Evolutionary conservation across 2,113 vertebrate genomes (phyloP).

Genomic region (Elachura formosa): DNA sequence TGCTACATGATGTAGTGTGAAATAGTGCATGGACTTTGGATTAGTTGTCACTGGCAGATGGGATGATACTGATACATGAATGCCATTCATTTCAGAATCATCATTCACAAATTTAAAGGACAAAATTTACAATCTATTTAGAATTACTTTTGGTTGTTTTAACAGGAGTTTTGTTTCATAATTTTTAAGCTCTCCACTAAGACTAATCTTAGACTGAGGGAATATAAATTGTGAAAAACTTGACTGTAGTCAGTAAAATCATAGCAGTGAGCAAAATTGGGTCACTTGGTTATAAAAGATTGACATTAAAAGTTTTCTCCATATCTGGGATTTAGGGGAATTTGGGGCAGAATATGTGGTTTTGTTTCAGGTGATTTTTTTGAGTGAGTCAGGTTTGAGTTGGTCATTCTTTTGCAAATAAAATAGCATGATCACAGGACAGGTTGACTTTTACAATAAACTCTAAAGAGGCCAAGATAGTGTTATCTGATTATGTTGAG

Average conservation of each 20-base stretch:
- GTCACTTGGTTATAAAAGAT: background rate
- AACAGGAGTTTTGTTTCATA: background rate
- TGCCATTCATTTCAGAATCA: background rate
- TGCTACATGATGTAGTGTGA: background rate
- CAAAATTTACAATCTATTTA: conserved; percentile 8
- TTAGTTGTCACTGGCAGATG: background rate
- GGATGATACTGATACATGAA: background rate
- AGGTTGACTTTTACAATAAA: background rate
- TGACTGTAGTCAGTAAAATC: background rate
- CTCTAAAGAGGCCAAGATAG: background rate
- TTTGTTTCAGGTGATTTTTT: background rate
- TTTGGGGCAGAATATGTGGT: background rate
- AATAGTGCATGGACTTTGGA: background rate
- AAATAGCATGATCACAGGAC: background rate
- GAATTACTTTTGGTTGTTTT: conserved; percentile 13
- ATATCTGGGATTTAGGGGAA: accelerated
- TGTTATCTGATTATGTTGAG: background rate
- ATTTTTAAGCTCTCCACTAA: background rate
- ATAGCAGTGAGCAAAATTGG: background rate
- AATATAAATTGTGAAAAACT: background rate
- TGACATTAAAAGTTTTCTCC: background rate
- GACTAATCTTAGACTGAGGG: conserved; percentile 11
- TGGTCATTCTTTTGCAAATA: background rate
- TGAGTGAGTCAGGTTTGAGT: background rate
- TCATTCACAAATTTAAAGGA: background rate